Conservation (phyloP, 1,140 invertebrate genomes). For the Drosophila malerkotliana region DNA sequence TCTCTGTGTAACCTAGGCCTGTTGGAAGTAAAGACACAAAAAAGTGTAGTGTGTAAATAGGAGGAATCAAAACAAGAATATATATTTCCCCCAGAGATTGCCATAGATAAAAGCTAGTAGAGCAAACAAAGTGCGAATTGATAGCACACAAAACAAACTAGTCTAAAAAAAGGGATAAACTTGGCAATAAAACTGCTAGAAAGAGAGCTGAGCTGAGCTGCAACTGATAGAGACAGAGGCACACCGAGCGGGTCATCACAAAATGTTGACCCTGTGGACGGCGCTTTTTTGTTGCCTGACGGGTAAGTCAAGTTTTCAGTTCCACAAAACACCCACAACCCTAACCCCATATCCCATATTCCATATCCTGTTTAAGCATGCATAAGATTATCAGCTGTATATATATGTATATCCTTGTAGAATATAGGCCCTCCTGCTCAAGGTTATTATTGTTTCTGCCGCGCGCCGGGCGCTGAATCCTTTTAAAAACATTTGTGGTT, state of each 20-base stretch:
- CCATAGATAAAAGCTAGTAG: conserved; percentile 35
- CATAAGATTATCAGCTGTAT: conserved; percentile 76
- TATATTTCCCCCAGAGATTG: conserved; percentile 44
- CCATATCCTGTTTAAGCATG: conserved; percentile 66
- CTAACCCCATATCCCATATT: conserved; percentile 7
- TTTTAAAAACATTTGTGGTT: conserved; percentile 81
- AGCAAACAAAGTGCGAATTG: conserved; percentile 59
- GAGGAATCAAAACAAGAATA: conserved; percentile 45
- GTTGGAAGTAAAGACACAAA: conserved; percentile 15
- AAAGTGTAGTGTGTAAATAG: conserved; percentile 51
- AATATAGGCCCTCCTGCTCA: conserved; percentile 52
- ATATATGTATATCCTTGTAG: conserved; percentile 36
- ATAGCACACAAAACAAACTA: conserved; percentile 44
- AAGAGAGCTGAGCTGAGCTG: conserved; percentile 6
- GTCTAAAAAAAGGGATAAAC: conserved; percentile 22
- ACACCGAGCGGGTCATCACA: conserved; percentile 37
- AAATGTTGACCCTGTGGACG: conserved; percentile 74
- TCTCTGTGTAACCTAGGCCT: conserved; percentile 22
- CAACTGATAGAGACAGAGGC: conserved; percentile 8
- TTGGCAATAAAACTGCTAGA: neutral
- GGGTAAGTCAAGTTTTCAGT: conserved; percentile 57
- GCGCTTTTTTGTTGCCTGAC: conserved; percentile 72
- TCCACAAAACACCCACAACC: neutral
- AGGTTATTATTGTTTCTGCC: conserved; percentile 64
- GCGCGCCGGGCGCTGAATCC: conserved; percentile 61